These are phyloP conservation scores for Mormyrus lacerda DNA, from an alignment of 2,113 vertebrate genomes.

Conservation along the genomic window DNA sequence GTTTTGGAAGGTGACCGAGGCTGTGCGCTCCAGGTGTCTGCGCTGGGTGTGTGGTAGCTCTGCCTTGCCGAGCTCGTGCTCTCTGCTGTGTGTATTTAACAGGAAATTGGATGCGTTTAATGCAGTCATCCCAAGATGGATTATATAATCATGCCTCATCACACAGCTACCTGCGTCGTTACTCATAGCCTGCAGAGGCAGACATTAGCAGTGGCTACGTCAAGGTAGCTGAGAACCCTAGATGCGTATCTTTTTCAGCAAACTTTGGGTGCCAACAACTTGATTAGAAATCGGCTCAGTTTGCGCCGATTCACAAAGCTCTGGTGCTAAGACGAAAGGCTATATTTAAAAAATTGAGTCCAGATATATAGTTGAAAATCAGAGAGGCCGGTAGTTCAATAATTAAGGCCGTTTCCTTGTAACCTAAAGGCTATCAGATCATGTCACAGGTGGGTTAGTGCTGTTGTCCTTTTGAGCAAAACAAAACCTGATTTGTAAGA, in stretches of 20 bases:
- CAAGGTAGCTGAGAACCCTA: background rate
- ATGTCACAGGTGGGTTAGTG: background rate
- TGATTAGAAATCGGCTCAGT: background rate
- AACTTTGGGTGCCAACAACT: background rate
- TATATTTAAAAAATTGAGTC: background rate
- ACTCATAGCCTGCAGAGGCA: background rate
- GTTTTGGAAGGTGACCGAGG: background rate
- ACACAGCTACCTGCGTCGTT: constrained; percentile 1
- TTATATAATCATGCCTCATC: constrained; percentile 29
- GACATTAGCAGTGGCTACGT: background rate
- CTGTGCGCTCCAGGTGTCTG: background rate
- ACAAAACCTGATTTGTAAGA: background rate
- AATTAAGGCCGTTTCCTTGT: background rate
- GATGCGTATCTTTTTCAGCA: background rate
- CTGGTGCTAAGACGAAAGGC: background rate
- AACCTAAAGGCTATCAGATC: background rate
- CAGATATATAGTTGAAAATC: background rate
- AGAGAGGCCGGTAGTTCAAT: background rate
- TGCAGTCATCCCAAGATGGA: constrained; percentile 14
- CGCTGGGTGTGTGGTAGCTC: background rate
- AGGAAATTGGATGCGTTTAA: constrained; percentile 12
- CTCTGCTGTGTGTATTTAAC: constrained; percentile 18
- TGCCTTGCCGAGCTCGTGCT: constrained; percentile 24
- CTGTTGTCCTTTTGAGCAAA: background rate
- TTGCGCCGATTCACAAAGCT: background rate